Conservation (phyloP, 2,113 vertebrate genomes). For the Stegastes partitus region DNA sequence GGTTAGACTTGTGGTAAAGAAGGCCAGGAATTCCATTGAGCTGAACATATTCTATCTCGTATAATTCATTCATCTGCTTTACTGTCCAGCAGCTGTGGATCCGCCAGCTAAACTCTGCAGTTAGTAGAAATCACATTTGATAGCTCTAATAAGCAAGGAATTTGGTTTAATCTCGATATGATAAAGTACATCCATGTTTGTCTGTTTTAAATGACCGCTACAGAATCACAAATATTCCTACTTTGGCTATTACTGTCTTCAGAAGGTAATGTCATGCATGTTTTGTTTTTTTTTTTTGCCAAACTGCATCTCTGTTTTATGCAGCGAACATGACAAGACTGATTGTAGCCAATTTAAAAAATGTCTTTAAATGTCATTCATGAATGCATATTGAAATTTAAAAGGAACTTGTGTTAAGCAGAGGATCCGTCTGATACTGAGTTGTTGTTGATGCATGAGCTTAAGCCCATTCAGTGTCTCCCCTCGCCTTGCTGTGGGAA, state of each 20-base stretch:
- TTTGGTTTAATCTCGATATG: conserved; percentile 30
- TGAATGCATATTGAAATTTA: conserved; percentile 60
- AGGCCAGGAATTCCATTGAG: conserved; percentile 35
- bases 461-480: conserved; percentile 71
- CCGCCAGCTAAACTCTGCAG: conserved; percentile 24
- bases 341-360: conserved; percentile 67
- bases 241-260: conserved; percentile 40
- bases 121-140: conserved; percentile 33
- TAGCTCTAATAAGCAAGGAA: conserved; percentile 13
- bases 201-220: conserved; percentile 26
- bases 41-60: conserved; percentile 41
- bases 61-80: conserved; percentile 48
- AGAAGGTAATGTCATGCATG: conserved; percentile 48
- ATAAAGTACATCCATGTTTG: conserved; percentile 32
- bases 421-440: conserved; percentile 66
- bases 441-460: conserved; percentile 71
- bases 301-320: conserved; percentile 39
- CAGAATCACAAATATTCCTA: conserved; percentile 3
- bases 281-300: too few species aligned
- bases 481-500: conserved; percentile 62
- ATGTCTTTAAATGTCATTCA: conserved; percentile 68
- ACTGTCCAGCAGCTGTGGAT: conserved; percentile 40
- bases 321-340: conserved; percentile 46
- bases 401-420: conserved; percentile 64
- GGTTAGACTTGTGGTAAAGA: conserved; percentile 40